Evolutionary conservation across 2,797 vertebrate genomes (phyloP).

Genomic region (Ficedula albicollis): DNA sequence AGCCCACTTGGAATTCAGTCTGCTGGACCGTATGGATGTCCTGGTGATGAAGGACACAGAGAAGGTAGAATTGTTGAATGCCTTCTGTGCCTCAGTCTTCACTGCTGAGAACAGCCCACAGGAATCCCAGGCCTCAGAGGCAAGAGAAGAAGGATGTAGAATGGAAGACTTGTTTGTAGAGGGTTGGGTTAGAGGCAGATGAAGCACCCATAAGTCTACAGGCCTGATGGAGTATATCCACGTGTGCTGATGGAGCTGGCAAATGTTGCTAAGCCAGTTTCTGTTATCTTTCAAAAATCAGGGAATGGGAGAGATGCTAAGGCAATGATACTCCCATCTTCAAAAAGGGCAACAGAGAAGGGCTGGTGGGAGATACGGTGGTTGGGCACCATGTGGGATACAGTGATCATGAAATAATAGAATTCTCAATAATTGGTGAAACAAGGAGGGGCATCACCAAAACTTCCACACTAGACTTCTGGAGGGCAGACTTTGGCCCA

Average conservation of each 20-base stretch:
- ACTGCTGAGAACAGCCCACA: background rate
- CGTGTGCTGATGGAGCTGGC: background rate
- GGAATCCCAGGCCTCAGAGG: background rate
- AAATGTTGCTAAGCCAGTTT: background rate
- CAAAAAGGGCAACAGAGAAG: background rate
- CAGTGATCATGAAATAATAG: background rate
- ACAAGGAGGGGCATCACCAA: background rate
- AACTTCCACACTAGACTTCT: background rate
- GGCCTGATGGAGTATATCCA: background rate
- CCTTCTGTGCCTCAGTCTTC: background rate
- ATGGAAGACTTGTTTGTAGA: background rate
- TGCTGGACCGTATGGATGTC: background rate
- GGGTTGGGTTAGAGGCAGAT: background rate
- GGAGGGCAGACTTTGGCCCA: background rate
- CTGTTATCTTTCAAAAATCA: background rate
- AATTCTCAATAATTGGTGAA: background rate
- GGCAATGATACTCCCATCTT: background rate
- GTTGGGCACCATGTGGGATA: background rate
- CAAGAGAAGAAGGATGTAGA: background rate
- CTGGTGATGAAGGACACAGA: background rate
- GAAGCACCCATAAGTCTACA: background rate
- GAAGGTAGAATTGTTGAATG: background rate
- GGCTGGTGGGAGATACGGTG: background rate
- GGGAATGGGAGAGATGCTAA: background rate
- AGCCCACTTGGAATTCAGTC: background rate